phyloP scores from a whole-genome alignment of 2,888 invertebrate species.

The Tinea semifulvella region DNA sequence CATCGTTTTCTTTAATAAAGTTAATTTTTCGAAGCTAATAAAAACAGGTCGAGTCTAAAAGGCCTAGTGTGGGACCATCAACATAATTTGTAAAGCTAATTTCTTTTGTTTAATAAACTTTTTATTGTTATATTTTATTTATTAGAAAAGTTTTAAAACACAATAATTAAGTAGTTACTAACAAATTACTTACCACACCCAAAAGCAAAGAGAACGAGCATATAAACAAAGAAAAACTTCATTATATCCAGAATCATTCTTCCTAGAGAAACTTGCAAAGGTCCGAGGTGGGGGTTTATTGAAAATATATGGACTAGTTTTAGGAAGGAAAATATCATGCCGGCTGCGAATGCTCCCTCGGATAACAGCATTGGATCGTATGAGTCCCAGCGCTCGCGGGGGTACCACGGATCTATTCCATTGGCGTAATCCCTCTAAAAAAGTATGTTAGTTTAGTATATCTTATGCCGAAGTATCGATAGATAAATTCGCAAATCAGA shows the following conservation, averaged over 20 bases:
- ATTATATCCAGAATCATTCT: slow-evolving; percentile 94
- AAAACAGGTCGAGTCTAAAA: too few species aligned
- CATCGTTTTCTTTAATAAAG: too few species aligned
- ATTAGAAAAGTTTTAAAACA: too few species aligned
- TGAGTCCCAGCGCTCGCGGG: slow-evolving; percentile 91
- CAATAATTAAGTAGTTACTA: too few species aligned
- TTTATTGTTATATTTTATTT: too few species aligned
- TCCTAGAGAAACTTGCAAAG: slow-evolving; percentile 91
- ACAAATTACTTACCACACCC: slow-evolving; percentile 92
- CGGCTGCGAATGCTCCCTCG: slow-evolving; percentile 95
- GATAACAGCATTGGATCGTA: slow-evolving; percentile 95
- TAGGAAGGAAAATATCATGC: slow-evolving; percentile 95
- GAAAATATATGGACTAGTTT: slow-evolving; percentile 97
- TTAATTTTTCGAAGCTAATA: too few species aligned
- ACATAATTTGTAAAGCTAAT: too few species aligned
- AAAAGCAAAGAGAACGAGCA: slow-evolving; percentile 92
- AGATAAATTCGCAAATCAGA: too few species aligned
- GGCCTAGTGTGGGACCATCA: too few species aligned
- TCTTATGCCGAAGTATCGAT: too few species aligned
- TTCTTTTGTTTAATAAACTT: too few species aligned
- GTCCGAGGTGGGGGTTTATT: slow-evolving; percentile 95
- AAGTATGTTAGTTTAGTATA: not conserved
- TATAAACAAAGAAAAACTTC: slow-evolving; percentile 96
- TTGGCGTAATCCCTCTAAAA: slow-evolving; percentile 73
- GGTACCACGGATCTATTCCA: slow-evolving; percentile 83